Evolutionary conservation across 2,113 vertebrate species (phyloP).

Genomic region (Rhombomys opimus): DNA sequence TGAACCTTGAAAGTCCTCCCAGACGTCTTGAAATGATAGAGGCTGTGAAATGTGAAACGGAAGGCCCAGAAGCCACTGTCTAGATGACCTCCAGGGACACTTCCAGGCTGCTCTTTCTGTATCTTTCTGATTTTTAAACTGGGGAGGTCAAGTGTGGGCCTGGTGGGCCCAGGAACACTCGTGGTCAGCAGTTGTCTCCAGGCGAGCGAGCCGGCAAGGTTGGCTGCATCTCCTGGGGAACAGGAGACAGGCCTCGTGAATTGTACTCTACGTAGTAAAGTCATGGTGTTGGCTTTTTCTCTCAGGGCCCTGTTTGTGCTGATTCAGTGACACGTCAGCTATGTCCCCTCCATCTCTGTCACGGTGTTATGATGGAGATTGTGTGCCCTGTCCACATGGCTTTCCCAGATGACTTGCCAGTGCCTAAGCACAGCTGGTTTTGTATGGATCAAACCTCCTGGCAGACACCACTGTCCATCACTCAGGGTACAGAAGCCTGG

Average conservation of each 20-base stretch:
- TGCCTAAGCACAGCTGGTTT: neutral
- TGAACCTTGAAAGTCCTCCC: neutral
- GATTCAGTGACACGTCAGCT: neutral
- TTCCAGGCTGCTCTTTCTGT: neutral
- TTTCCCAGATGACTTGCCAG: neutral
- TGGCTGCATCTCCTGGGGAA: neutral
- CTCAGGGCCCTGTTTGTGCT: neutral
- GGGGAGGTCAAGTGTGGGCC: neutral
- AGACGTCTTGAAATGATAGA: neutral
- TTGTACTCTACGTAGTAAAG: neutral
- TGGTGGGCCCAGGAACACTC: neutral
- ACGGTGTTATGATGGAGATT: neutral
- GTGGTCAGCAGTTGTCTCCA: neutral
- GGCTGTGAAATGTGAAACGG: neutral
- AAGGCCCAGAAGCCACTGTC: constrained; percentile 7
- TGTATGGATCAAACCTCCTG: neutral
- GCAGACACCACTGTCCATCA: neutral
- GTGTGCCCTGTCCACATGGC: neutral
- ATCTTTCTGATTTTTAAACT: neutral
- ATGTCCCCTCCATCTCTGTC: neutral
- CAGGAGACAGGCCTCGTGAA: neutral
- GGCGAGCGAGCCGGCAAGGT: neutral
- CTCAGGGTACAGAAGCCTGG: neutral
- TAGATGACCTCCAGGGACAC: neutral
- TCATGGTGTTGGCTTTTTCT: neutral